Percentiles rank a stretch among this genome's conserved stretches.
These are phyloP conservation scores for Atlantisia rogersi DNA, from an alignment of 2,113 vertebrate genomes.

Conservation along the genomic window DNA sequence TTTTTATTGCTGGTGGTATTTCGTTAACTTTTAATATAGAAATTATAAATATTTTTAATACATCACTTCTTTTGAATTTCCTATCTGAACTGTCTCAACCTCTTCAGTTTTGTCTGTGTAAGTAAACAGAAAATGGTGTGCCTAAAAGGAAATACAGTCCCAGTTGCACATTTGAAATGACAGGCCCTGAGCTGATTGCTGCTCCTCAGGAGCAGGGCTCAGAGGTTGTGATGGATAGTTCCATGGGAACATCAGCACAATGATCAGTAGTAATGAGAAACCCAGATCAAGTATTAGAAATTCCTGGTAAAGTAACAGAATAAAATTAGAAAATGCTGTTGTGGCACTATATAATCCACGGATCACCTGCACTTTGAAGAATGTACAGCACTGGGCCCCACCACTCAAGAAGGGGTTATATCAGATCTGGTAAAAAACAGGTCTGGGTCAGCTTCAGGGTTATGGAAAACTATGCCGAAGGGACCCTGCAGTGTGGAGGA, in stretches of 20 bases:
- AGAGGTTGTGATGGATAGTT: not conserved
- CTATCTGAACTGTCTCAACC: not conserved
- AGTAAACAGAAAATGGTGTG: not conserved
- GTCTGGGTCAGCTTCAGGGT: not conserved
- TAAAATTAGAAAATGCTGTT: not conserved
- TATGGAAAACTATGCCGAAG: not conserved
- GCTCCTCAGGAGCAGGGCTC: not conserved
- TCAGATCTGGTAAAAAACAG: not conserved
- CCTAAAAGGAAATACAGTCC: not conserved
- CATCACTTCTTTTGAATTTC: not conserved
- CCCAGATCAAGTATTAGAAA: not conserved
- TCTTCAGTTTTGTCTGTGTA: constrained; percentile 2
- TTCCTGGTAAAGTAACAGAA: not conserved
- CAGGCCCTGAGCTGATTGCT: not conserved
- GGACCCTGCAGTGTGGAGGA: not conserved
- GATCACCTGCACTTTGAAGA: not conserved
- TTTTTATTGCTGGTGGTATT: not conserved
- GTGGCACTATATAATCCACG: not conserved
- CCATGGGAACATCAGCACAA: not conserved
- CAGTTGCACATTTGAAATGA: not conserved
- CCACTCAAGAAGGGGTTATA: not conserved
- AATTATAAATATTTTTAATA: not conserved
- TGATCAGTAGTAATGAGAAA: not conserved
- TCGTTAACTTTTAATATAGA: not conserved
- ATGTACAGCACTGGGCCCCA: not conserved